Base-by-base conservation (phyloP, 2,888 invertebrate species). In the Ptilodon capucinus region DNA sequence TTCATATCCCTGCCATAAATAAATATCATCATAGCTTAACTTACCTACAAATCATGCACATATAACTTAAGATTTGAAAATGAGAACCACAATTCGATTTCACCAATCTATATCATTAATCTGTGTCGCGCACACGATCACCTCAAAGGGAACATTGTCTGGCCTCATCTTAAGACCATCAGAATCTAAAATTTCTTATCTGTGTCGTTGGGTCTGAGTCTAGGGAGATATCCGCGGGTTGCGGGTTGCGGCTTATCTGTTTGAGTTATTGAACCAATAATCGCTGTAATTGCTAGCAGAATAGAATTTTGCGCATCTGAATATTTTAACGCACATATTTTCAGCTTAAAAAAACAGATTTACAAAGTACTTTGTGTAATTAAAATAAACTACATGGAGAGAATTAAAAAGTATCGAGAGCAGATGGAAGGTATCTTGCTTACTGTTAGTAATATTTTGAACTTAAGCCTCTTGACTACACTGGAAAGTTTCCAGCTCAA, bases 151-250 rank as follows among this genome's bases (percentile, higher is more conserved):
- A 44, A 14, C 18, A 32, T 42, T 17, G 18, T 19, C 32, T 7
- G 42, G 23, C 42, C n/a, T 30, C 13, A 21, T 41, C 9, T 13
- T 21, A n/a, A 14, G 25, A 25, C 25, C 21, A 41, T 30, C 39
- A 47, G 54, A 54, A 48, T 41, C 41, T 40, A 39, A n/a, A 19
- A 4, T 13, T 8, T 2, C 34, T 48, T 63, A 58, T 51, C 51
- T 43, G 9, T 35, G 35, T 17, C 35, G 17, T 35, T 35, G 4
- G 35, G 35, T 17, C 18, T 9, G 17, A 8, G 16, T 5, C 9
- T 25, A 8, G 13, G 30, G 9, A 19, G 60, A 63, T 44, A 46
- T 35, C 44, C 21, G 0, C 17, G 21, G 32, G 42, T 32, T 23
- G 0, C 17, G 21, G 32, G 42, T 32, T 23, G 7, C 16, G n/a